phyloP scores from a whole-genome alignment of 2,888 invertebrate species.

The Gymnosoma rotundatum region DNA sequence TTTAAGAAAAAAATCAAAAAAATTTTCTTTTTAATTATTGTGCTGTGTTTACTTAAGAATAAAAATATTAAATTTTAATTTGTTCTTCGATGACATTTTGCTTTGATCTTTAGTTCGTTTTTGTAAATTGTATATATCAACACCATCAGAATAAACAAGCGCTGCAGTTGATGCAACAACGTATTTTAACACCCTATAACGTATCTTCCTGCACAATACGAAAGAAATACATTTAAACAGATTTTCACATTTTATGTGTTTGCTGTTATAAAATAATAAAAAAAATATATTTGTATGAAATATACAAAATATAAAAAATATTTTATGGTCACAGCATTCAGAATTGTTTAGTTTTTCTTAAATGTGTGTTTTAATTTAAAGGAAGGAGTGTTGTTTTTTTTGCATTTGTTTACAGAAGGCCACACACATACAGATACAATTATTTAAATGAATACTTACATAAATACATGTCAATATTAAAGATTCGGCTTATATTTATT shows the following conservation, averaged over 20 bases:
- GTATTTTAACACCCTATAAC: not conserved
- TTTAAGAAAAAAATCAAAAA: not conserved
- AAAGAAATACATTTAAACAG: not conserved
- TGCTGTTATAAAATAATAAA: conserved; percentile 10
- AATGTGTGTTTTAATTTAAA: conserved; percentile 20
- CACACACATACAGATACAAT: conserved; percentile 18
- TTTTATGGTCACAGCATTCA: conserved; percentile 26
- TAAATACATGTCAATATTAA: not conserved
- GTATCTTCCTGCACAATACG: not conserved
- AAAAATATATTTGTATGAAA: not conserved
- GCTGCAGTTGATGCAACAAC: not conserved
- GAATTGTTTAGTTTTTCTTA: conserved; percentile 35
- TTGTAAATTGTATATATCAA: conserved; percentile 53
- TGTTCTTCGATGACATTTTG: conserved; percentile 60
- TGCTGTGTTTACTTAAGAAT: conserved; percentile 24
- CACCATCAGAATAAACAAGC: conserved; percentile 42
- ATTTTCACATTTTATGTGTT: not conserved
- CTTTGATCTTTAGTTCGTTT: conserved; percentile 66
- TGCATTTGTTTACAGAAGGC: conserved; percentile 27
- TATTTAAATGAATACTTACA: not conserved
- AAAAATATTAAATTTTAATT: conserved; percentile 34
- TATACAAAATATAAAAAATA: conserved; percentile 44
- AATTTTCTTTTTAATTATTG: conserved; percentile 19
- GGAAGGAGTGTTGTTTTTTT: not conserved
- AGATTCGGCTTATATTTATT: conserved; percentile 21